These are phyloP conservation scores for Phoxinus phoxinus DNA, from an alignment of 2,113 vertebrate species.

Conservation along the genomic window DNA sequence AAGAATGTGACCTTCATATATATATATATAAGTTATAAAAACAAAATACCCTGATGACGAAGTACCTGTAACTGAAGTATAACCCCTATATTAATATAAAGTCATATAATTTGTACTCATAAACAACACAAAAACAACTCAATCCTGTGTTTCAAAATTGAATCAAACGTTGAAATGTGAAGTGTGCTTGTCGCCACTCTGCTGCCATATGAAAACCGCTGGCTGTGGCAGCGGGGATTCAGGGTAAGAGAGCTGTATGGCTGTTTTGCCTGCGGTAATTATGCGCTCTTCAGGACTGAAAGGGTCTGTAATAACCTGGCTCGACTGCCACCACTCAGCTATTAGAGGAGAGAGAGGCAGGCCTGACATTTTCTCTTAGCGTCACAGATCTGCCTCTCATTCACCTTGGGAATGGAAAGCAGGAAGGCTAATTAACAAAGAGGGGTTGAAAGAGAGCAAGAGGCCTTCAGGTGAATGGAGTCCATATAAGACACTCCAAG, in stretches of 20 bases:
- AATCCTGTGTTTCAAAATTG: background rate
- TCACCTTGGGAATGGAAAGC: constrained; percentile 78
- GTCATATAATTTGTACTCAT: background rate
- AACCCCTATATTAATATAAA: background rate
- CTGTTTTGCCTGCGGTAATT: constrained; percentile 43
- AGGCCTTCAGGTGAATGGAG: constrained; percentile 47
- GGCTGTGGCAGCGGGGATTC: background rate
- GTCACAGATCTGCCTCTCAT: constrained; percentile 72
- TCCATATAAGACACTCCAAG: constrained; percentile 34
- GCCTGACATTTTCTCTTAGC: constrained; percentile 75
- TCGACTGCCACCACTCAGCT: constrained; percentile 46
- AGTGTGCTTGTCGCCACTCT: constrained; percentile 23
- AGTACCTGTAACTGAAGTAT: background rate
- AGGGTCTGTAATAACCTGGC: constrained; percentile 51
- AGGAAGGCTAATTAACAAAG: constrained; percentile 75
- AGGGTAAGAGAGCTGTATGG: constrained; percentile 4
- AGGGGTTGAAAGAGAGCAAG: constrained; percentile 71
- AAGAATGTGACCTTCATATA: background rate
- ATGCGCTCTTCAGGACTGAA: constrained; percentile 45
- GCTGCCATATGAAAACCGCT: constrained; percentile 11
- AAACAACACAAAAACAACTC: constrained; percentile 21
- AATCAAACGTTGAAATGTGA: constrained; percentile 13
- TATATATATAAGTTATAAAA: background rate
- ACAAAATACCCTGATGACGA: background rate
- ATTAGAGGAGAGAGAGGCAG: constrained; percentile 50